phyloP scores from a whole-genome alignment of 1,140 invertebrate genomes.

The Cherax destructor region DNA sequence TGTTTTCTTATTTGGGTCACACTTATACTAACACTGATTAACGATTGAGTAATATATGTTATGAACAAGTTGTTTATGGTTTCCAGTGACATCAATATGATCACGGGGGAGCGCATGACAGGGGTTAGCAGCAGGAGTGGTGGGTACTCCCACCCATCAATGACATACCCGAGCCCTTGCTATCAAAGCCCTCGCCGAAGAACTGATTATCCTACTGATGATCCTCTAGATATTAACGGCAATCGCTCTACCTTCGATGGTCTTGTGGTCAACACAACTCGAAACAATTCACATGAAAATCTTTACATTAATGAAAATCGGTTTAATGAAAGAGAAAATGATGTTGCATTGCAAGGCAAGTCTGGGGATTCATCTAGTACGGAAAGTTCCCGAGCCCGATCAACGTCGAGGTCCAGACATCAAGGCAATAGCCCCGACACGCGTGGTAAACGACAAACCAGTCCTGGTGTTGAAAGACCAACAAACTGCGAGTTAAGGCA shows the following conservation, averaged over 20 bases:
- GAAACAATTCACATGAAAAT: constrained; percentile 33
- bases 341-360: not conserved
- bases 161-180: not conserved
- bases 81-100: constrained; percentile 73
- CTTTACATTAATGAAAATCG: not conserved
- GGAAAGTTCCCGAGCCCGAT: constrained; percentile 21
- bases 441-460: not conserved
- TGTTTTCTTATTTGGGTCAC: no score
- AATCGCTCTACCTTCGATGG: constrained; percentile 48
- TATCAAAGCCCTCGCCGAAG: constrained; percentile 43
- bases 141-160: no score
- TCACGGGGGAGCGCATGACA: constrained; percentile 71
- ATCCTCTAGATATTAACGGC: constrained; percentile 64
- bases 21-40: no score
- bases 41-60: no score
- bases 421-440: constrained; percentile 34
- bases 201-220: constrained; percentile 28
- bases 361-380: not conserved
- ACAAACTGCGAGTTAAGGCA: not conserved
- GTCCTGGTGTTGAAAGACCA: not conserved
- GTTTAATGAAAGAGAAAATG: not conserved
- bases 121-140: constrained; percentile 25
- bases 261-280: not conserved
- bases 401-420: constrained; percentile 45
- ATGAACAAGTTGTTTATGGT: not conserved